phyloP scores from a whole-genome alignment of 2,113 vertebrate genomes.

The Psittacara wagleri region DNA sequence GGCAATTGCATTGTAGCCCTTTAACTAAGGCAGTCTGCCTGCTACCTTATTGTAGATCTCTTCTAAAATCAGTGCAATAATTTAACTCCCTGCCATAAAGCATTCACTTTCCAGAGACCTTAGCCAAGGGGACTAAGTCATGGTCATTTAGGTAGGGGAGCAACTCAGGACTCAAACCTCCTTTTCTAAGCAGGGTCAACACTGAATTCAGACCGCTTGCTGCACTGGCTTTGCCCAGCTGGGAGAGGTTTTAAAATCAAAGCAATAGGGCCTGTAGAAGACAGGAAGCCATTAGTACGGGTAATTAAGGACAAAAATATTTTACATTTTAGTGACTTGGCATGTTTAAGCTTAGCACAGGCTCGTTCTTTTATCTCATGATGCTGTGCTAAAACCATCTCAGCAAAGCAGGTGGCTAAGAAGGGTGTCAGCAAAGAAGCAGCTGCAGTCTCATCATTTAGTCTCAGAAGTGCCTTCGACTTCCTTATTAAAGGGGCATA shows the following conservation, averaged over 20 bases:
- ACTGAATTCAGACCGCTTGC: neutral
- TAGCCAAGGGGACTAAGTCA: neutral
- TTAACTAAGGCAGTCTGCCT: neutral
- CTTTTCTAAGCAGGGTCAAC: neutral
- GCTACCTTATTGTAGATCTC: neutral
- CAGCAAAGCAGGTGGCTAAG: constrained; percentile 51
- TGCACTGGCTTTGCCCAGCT: neutral
- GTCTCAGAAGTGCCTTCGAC: constrained; percentile 19
- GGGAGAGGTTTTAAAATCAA: neutral
- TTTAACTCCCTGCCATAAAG: neutral
- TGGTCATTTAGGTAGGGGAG: neutral
- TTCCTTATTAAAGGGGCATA: neutral
- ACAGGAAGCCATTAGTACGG: neutral
- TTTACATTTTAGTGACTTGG: constrained; percentile 48
- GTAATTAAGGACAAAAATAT: constrained; percentile 40
- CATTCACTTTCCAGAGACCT: neutral
- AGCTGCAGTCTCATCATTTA: constrained; percentile 28
- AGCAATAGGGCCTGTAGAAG: neutral
- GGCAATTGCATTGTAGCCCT: neutral
- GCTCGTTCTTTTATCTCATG: neutral
- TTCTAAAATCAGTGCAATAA: neutral
- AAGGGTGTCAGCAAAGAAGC: constrained; percentile 52
- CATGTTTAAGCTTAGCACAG: constrained; percentile 52
- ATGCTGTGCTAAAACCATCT: constrained; percentile 32
- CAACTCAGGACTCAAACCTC: neutral